Conservation (phyloP, 1,140 invertebrate genomes). For the Scaptomyza graminum region DNA sequence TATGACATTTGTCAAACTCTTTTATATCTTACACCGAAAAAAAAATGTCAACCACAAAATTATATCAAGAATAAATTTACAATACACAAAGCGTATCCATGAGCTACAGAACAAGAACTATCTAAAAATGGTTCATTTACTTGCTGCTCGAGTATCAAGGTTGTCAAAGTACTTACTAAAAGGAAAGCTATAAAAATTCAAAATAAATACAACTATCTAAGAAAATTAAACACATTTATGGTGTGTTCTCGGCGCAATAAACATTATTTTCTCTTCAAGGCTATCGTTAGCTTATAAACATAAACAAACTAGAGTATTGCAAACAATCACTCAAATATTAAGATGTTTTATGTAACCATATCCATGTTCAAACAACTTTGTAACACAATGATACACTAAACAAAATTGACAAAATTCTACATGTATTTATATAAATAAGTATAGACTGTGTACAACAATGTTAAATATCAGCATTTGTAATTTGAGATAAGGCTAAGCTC, state of each 20-base stretch:
- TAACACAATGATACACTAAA: neutral
- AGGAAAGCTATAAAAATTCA: neutral
- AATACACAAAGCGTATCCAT: neutral
- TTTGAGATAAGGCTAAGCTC: no score
- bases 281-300: no score
- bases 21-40: constrained; percentile 4
- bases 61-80: neutral
- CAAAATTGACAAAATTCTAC: neutral
- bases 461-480: neutral
- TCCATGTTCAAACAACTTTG: neutral
- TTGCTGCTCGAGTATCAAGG: neutral
- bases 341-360: no score
- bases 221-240: no score
- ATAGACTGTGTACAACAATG: no score
- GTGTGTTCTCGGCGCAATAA: no score
- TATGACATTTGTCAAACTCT: constrained; percentile 41
- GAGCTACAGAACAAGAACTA: neutral
- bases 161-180: neutral
- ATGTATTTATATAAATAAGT: no score
- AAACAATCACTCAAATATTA: no score
- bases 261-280: no score
- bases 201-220: neutral
- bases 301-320: no score
- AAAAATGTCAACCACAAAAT: constrained; percentile 1
- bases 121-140: neutral